Evolutionary conservation across 1,140 invertebrate species (phyloP), one percentile per base, ranked within the genome.

Genomic region (Myzus persicae): DNA sequence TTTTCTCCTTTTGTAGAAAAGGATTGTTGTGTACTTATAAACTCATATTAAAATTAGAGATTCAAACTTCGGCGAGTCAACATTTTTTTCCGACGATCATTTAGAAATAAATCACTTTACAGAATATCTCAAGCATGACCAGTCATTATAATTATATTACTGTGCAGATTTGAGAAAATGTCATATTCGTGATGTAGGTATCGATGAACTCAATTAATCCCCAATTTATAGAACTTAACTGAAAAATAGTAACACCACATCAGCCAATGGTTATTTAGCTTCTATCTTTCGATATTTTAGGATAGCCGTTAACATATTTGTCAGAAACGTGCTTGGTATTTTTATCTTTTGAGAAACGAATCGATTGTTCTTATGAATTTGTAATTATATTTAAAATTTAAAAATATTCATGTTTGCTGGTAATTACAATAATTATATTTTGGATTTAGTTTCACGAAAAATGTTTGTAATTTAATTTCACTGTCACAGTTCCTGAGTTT

Each of bases 401-500:
- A 51, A 22, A 24, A 26, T 85, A 85, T 44, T 85, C 14, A 14
- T n/a, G 40, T 85, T 85, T n/a, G 14, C 31, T 18, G n/a, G 59
- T 18, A 76, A 76, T 76, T 44, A 85, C 1, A 42, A 42, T 44
- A 85, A 44, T 44, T 85, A 46, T 46, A 46, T 51, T 48, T 51
- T 36, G 44, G n/a, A 48, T 51, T 89, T 89, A 48, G n/a, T 89
- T 89, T 22, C 18, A 24, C 20, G n/a, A 38, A 89, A 48, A 89
- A 51, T 51, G 22, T 89, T 89, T 89, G 24, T 89, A 51, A 89
- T 89, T 89, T 51, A 1, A 89, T 89, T 89, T 89, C n/a, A 51
- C 40, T 89, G 87, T 51, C 46, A 89, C 88, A 89, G 88, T 54
- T 14, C 3, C 24, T 40, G 88, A 38, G 46, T 54, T 89, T 51